phyloP scores from a whole-genome alignment of 2,797 vertebrate species.

The Acrocephalus scirpaceus region DNA sequence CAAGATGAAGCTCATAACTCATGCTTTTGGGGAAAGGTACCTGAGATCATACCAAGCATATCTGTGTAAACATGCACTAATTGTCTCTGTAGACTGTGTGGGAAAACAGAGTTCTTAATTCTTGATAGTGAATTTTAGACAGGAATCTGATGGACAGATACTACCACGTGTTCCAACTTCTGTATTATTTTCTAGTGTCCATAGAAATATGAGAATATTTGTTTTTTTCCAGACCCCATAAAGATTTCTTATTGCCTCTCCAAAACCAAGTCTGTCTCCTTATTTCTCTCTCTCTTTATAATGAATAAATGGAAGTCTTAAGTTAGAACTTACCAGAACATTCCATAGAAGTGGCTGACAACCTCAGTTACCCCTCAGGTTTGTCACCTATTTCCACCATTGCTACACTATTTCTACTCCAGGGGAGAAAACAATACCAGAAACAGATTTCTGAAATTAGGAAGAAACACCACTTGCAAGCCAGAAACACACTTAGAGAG shows the following conservation, averaged over 20 bases:
- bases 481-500: not conserved
- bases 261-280: not conserved
- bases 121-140: not conserved
- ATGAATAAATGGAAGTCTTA: not conserved
- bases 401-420: not conserved
- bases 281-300: not conserved
- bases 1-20: not conserved
- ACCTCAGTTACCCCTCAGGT: not conserved
- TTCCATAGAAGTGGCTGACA: not conserved
- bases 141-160: not conserved
- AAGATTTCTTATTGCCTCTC: not conserved
- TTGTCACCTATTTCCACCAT: not conserved
- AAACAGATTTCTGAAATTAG: not conserved
- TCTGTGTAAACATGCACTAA: not conserved
- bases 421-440: not conserved
- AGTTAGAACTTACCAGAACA: not conserved
- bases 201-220: not conserved
- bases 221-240: not conserved
- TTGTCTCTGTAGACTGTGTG: not conserved
- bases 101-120: not conserved
- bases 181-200: not conserved
- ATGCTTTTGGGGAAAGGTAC: not conserved
- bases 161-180: accelerated
- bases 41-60: not conserved
- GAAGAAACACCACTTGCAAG: not conserved